Evolutionary conservation across 2,888 invertebrate species (phyloP), one percentile per base, ranked within the genome.

Genomic region (Platypus cylindrus): DNA sequence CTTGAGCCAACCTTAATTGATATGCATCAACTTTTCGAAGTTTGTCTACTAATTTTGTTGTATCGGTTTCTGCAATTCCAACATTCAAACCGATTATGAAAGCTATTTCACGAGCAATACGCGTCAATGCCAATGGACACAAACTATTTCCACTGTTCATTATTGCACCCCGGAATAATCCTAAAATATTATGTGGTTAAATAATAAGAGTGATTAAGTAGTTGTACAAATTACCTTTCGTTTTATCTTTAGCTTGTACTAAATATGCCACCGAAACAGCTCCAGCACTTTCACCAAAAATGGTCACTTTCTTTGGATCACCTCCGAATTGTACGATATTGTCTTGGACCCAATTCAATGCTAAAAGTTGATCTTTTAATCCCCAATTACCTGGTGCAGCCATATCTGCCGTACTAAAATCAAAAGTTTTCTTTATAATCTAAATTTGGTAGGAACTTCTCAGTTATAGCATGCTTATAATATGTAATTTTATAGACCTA

Each of bases 281-380:
- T 11, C 51, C 51, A 13, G 51, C 51, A 18, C 51, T 51, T 30
- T 48, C 44, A 8, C 51, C 51, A 41, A 44, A 47, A 25, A 50
- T 31, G 1, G 51, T 51, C 5, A 50, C 38, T 29, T 41, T 42
- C 12, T 43, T n/a, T n/a, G n/a, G n/a, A n/a, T n/a, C n/a, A n/a
- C n/a, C n/a, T n/a, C n/a, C n/a, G n/a, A n/a, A n/a, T 34, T 3
- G 47, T 45, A 35, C 28, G 23, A 51, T 46, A 22, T 51, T 49
- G 3, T 44, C 30, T 37, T 45, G 37, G 5, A 50, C 41, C 51
- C 51, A 51, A 32, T 47, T 34, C 32, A 51, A 28, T 3, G 49
- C 51, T n/a, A 50, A 17, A 7, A 48, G 25, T 37, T 48, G 49
- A 29, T 51, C 51, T 35, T 49, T 51, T 11, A 51, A 14, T 3